Conservation (phyloP, 2,888 invertebrate species). For the Heteromurus nitidus region DNA sequence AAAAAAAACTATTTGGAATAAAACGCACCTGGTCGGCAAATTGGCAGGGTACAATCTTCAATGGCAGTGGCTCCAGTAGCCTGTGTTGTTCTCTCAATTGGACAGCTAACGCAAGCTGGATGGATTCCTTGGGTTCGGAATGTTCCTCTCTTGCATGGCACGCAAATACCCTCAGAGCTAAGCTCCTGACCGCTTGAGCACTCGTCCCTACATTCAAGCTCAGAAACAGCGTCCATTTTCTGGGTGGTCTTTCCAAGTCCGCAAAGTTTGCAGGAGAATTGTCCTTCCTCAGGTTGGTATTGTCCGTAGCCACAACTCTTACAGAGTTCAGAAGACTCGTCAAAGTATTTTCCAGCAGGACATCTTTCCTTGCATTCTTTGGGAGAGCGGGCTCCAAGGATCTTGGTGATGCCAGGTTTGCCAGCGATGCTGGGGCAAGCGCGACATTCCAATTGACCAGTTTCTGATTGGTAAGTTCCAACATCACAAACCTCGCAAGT, state of each 20-base stretch:
- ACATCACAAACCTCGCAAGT: conserved; percentile 89
- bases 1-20: conserved; percentile 2
- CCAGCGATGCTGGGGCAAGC: conserved; percentile 93
- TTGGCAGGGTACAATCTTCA: conserved; percentile 94
- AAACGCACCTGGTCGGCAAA: conserved; percentile 83
- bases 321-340: conserved; percentile 90
- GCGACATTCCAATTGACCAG: conserved; percentile 91
- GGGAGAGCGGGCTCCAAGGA: conserved; percentile 86
- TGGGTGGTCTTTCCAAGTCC: conserved; percentile 94
- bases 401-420: conserved; percentile 90
- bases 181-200: conserved; percentile 90
- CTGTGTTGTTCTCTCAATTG: conserved; percentile 91
- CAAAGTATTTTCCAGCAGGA: conserved; percentile 94
- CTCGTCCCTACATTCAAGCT: conserved; percentile 89
- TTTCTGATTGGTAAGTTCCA: conserved; percentile 95
- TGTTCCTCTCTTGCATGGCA: conserved; percentile 92
- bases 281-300: conserved; percentile 92
- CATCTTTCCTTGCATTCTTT: conserved; percentile 82
- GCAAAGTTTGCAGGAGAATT: conserved; percentile 91
- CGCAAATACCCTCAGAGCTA: conserved; percentile 91
- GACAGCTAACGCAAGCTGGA: conserved; percentile 91
- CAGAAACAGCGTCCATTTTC: conserved; percentile 90
- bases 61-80: conserved; percentile 87
- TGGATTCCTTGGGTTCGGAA: conserved; percentile 91
- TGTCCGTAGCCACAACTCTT: conserved; percentile 95